Evolutionary conservation across 2,888 invertebrate genomes (phyloP), one percentile per base, ranked within the genome.

Genomic region (Ceriagrion tenellum): DNA sequence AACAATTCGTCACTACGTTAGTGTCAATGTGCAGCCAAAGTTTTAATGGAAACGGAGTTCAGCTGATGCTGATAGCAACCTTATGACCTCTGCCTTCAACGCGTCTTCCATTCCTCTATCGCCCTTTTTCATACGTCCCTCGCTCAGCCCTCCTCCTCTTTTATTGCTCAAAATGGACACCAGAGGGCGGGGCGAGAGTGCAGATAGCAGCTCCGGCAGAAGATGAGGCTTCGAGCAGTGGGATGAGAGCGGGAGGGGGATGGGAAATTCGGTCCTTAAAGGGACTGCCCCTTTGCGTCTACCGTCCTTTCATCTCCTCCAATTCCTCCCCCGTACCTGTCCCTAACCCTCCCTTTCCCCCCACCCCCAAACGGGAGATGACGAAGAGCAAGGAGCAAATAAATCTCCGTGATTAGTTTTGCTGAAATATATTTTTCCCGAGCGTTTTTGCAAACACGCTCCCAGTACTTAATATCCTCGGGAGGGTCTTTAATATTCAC

Each of bases 301-400:
- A 10, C 4, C 88, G 23, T n/a, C 89, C 47, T 89, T 89, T 89
- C 89, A 89, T 89, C 55, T 55, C n/a, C 10, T n/a, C 26, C 20
- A 3, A 20, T 20, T 16, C 88, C 18, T 91, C 56, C 90, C 47
- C 35, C n/a, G n/a, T n/a, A n/a, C n/a, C n/a, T n/a, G n/a, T 95
- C 56, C 95, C 56, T 95, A 95, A n/a, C n/a, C n/a, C n/a, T n/a
- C n/a, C n/a, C n/a, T n/a, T n/a, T n/a, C n/a, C n/a, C 56, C 90
- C 47, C 35, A 63, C 55, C 95, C 95, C 95, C 95, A 88, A 81
- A 95, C 81, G 35, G 16, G 35, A 35, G 26, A 81, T 59, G 81
- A 81, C 81, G 30, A 35, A 81, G 16, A 12, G 69, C 69, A 16
- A n/a, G 13, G 26, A 35, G 30, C 81, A 81, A 81, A 81, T 81